A percentile compares a stretch with the other conserved stretches of the same genome.
Conservation (phyloP, 2,113 vertebrate species). For the Kobus ellipsiprymnus region DNA sequence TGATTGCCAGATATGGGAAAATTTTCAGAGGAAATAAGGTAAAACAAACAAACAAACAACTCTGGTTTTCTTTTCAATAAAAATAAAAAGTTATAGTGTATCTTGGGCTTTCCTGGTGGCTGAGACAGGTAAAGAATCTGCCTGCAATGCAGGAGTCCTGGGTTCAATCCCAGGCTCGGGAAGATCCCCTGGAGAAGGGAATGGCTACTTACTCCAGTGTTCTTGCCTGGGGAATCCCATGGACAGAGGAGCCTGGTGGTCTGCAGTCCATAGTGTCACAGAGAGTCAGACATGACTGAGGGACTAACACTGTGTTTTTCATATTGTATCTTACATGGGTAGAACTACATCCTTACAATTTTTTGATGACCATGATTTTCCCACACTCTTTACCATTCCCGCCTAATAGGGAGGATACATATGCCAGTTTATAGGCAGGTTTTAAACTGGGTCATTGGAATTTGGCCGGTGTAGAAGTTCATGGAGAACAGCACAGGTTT, state of each 20-base stretch:
- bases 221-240: background rate
- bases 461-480: background rate
- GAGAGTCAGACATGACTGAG: background rate
- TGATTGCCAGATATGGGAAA: slow-evolving; percentile 95
- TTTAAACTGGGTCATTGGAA: background rate
- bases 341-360: background rate
- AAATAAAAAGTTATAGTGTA: background rate
- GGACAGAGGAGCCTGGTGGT: background rate
- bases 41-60: background rate
- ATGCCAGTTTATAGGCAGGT: background rate
- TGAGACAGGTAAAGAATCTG: background rate
- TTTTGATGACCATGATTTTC: background rate
- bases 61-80: background rate
- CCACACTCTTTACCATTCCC: background rate
- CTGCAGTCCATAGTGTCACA: background rate
- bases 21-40: slow-evolving; percentile 99
- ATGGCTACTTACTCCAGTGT: background rate
- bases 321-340: background rate
- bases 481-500: background rate
- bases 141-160: background rate
- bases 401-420: background rate
- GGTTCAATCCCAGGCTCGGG: background rate
- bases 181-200: background rate
- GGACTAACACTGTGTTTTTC: background rate
- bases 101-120: background rate